Evolutionary conservation across 2,888 invertebrate genomes (phyloP).

Genomic region (Chalcosyrphus nemorum): DNA sequence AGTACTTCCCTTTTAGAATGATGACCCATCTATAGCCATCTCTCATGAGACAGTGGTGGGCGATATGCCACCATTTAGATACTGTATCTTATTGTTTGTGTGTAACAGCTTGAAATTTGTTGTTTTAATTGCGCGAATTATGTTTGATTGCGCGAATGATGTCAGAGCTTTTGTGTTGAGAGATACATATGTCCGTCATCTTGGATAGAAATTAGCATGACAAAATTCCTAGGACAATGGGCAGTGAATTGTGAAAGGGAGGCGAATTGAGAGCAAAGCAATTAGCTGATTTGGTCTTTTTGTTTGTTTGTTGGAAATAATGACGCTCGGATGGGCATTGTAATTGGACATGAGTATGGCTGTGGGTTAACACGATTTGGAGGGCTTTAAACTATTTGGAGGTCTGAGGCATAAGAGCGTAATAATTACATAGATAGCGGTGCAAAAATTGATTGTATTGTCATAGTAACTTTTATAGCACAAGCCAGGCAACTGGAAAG

Average conservation of each 20-base stretch:
- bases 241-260: slow-evolving; percentile 63
- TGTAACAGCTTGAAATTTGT: background rate
- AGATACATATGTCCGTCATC: background rate
- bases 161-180: slow-evolving; percentile 61
- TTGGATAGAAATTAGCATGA: slow-evolving; percentile 51
- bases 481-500: too few species aligned
- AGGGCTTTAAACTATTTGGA: background rate
- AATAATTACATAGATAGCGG: too few species aligned
- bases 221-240: slow-evolving; percentile 50
- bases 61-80: slow-evolving; percentile 5
- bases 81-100: slow-evolving; percentile 37
- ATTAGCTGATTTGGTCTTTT: slow-evolving; percentile 46
- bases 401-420: too few species aligned
- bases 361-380: background rate
- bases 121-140: slow-evolving; percentile 54
- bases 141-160: slow-evolving; percentile 68
- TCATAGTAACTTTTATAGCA: too few species aligned
- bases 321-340: slow-evolving; percentile 36
- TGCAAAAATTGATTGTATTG: too few species aligned
- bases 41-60: slow-evolving; percentile 37
- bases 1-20: slow-evolving; percentile 67
- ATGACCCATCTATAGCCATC: slow-evolving; percentile 32
- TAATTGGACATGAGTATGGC: slow-evolving; percentile 3
- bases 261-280: slow-evolving; percentile 67
- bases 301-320: slow-evolving; percentile 32